A percentile compares a stretch with the other conserved stretches of the same genome.
Evolutionary conservation across 2,113 vertebrate species (phyloP).

Genomic region (Blennius ocellaris): DNA sequence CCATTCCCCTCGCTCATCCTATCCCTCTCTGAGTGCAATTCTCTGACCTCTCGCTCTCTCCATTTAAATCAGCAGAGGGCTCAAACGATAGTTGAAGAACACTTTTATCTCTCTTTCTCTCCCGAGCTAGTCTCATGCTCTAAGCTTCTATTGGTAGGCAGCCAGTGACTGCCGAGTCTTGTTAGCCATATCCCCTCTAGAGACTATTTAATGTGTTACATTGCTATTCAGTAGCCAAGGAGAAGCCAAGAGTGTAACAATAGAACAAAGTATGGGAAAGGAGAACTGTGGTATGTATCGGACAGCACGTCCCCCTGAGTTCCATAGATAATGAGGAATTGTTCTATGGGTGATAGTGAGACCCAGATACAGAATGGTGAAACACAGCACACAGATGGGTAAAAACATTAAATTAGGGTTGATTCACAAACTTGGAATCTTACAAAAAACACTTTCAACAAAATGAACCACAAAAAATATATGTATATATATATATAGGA

Average conservation of each 20-base stretch:
- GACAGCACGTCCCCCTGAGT: neutral
- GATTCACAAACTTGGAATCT: no score
- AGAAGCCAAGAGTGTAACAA: constrained; percentile 2
- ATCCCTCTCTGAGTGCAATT: constrained; percentile 37
- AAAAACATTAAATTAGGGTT: no score
- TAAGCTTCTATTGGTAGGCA: constrained; percentile 62
- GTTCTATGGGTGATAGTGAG: no score
- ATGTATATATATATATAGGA: no score
- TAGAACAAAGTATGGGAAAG: constrained; percentile 13
- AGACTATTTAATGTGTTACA: constrained; percentile 58
- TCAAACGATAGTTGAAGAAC: constrained; percentile 49
- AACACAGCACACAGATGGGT: no score
- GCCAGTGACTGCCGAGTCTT: constrained; percentile 61
- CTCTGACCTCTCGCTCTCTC: constrained; percentile 23
- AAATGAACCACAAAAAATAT: no score
- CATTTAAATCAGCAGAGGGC: constrained; percentile 45
- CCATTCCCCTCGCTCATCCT: constrained; percentile 24
- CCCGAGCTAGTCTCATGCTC: constrained; percentile 36
- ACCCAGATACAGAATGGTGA: no score
- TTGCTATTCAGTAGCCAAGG: constrained; percentile 40
- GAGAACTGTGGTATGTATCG: constrained; percentile 17
- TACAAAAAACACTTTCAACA: no score
- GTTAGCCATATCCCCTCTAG: constrained; percentile 51
- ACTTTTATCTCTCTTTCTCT: constrained; percentile 57
- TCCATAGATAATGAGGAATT: no score